Percentiles rank a stretch among this genome's conserved stretches.
Conservation (phyloP, 2,888 invertebrate species). For the Andrena bucephala region DNA sequence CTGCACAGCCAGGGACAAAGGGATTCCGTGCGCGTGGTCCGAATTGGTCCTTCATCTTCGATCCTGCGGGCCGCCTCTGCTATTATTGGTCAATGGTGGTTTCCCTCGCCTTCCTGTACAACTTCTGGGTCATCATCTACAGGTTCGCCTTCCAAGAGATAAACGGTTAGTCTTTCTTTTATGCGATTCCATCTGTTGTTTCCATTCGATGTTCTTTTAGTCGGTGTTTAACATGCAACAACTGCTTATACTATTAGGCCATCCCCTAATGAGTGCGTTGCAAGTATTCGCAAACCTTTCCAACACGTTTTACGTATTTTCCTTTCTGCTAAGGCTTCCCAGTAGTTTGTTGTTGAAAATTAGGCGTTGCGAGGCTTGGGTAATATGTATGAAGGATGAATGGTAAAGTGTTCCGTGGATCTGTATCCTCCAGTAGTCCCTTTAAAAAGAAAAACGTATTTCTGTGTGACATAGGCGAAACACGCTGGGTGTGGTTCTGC, state of each 20-base stretch:
- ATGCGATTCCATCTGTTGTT: background rate
- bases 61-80: constrained; percentile 98
- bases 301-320: no score
- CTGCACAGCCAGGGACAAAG: constrained; percentile 80
- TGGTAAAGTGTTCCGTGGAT: no score
- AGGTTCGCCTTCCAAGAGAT: constrained; percentile 99
- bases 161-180: constrained; percentile 88
- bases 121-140: constrained; percentile 99
- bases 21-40: constrained; percentile 89
- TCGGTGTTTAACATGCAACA: no score
- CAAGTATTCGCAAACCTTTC: no score
- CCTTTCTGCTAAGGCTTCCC: no score
- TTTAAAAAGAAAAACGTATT: no score
- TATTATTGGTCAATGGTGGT: constrained; percentile 99
- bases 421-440: no score
- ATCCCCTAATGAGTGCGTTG: no score
- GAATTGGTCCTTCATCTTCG: constrained; percentile 98
- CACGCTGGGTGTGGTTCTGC: constrained; percentile 97
- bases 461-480: constrained; percentile 88
- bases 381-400: no score
- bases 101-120: constrained; percentile 97
- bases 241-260: no score
- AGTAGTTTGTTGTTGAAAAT: no score
- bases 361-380: no score
- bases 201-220: background rate